Evolutionary conservation across 2,888 invertebrate species (phyloP).

Genomic region (Drosophila emarginata): DNA sequence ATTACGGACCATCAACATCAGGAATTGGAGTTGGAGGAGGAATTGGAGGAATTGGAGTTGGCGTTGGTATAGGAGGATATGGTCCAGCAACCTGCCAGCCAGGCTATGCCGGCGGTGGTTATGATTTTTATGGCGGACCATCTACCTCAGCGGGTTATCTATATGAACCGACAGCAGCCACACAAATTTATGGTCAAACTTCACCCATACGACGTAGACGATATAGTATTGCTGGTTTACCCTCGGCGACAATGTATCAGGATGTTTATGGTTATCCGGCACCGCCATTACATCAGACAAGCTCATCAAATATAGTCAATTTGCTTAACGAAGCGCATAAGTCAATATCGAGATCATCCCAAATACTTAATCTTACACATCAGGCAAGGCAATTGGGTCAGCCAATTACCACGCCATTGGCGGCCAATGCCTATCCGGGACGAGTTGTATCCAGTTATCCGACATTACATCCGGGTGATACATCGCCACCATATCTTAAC

Average conservation of each 20-base stretch:
- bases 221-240: conserved; percentile 82
- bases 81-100: conserved; percentile 34
- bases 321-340: conserved; percentile 82
- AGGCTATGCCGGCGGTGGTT: conserved; percentile 43
- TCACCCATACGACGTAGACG: conserved; percentile 81
- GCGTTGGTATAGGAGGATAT: conserved; percentile 21
- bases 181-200: conserved; percentile 66
- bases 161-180: conserved; percentile 72
- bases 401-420: conserved; percentile 75
- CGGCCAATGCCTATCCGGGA: conserved; percentile 51
- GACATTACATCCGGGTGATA: conserved; percentile 80
- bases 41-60: conserved; percentile 7
- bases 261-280: conserved; percentile 81
- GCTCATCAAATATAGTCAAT: conserved; percentile 82
- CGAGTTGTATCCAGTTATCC: conserved; percentile 81
- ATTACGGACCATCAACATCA: conserved; percentile 64
- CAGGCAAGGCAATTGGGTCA: conserved; percentile 80
- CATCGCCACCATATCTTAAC: conserved; percentile 80
- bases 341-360: conserved; percentile 82
- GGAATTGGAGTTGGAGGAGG: conserved; percentile 17
- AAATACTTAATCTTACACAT: conserved; percentile 81
- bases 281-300: conserved; percentile 75
- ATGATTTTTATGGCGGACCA: conserved; percentile 80
- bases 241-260: conserved; percentile 82
- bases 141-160: conserved; percentile 74